Conservation (phyloP, 2,797 vertebrate genomes). For the Tiaroga cobitis region DNA sequence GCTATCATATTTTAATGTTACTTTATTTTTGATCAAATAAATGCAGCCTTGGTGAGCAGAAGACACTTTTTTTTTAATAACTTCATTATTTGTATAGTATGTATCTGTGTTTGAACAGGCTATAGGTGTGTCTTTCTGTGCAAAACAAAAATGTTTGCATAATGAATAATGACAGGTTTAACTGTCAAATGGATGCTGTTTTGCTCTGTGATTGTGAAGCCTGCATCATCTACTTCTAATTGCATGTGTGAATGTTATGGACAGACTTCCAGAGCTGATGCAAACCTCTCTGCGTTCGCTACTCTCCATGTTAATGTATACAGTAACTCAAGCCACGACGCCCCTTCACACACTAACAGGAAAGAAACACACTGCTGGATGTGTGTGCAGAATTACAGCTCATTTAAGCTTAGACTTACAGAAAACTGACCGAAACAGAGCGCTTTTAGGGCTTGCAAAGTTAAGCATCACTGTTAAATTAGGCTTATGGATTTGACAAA, state of each 20-base stretch:
- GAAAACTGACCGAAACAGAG: not conserved
- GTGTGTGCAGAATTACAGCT: not conserved
- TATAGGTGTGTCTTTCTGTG: not conserved
- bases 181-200: not conserved
- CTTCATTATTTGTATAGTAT: too few species aligned
- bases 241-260: not conserved
- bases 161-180: not conserved
- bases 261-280: not conserved
- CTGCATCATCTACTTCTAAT: not conserved
- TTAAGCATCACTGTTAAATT: not conserved
- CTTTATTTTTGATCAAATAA: too few species aligned
- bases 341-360: not conserved
- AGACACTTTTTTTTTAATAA: too few species aligned
- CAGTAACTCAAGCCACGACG: not conserved
- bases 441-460: not conserved
- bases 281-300: not conserved
- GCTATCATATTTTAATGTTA: too few species aligned
- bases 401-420: not conserved
- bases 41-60: too few species aligned
- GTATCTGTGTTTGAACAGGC: not conserved
- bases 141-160: not conserved
- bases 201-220: not conserved
- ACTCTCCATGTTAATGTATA: not conserved
- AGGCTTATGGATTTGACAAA: too few species aligned
- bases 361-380: not conserved